phyloP scores from a whole-genome alignment of 35 echinoderm and acorn worm genomes.

The Stichopus chloronotus region DNA sequence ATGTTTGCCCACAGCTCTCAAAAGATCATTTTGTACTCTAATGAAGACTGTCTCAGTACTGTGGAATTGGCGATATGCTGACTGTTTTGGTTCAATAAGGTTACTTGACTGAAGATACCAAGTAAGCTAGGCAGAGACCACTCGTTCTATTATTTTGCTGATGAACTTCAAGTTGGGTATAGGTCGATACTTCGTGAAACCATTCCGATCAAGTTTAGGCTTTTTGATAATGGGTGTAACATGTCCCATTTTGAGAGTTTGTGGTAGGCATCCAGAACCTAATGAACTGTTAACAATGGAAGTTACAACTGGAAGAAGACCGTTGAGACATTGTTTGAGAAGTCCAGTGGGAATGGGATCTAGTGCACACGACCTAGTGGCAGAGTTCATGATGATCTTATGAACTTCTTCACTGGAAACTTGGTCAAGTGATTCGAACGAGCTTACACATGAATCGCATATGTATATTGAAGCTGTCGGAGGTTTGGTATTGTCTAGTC shows the following conservation, averaged over 20 bases:
- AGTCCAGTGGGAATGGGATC: constrained; percentile 66
- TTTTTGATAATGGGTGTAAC: constrained; percentile 70
- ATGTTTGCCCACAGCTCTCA: constrained; percentile 51
- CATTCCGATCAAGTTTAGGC: constrained; percentile 35
- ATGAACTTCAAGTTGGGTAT: constrained; percentile 31
- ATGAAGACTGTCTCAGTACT: constrained; percentile 58
- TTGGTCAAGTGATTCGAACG: background rate
- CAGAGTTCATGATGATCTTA: constrained; percentile 37
- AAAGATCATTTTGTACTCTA: constrained; percentile 59
- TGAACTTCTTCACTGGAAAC: constrained; percentile 34
- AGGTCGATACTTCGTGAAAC: constrained; percentile 51
- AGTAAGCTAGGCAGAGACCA: background rate
- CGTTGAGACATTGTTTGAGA: constrained; percentile 23
- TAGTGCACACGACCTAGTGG: constrained; percentile 54
- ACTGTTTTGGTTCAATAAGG: background rate
- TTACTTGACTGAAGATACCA: background rate
- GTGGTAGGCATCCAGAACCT: constrained; percentile 47
- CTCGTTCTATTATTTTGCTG: constrained; percentile 22
- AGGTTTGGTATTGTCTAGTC: background rate
- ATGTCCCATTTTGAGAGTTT: constrained; percentile 44
- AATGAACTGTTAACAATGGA: constrained; percentile 68
- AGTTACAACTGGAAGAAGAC: constrained; percentile 40
- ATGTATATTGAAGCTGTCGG: background rate
- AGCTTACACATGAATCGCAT: background rate
- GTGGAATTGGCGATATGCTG: constrained; percentile 49